Evolutionary conservation across 2,888 invertebrate genomes (phyloP).

Genomic region (Diarsia brunnea): DNA sequence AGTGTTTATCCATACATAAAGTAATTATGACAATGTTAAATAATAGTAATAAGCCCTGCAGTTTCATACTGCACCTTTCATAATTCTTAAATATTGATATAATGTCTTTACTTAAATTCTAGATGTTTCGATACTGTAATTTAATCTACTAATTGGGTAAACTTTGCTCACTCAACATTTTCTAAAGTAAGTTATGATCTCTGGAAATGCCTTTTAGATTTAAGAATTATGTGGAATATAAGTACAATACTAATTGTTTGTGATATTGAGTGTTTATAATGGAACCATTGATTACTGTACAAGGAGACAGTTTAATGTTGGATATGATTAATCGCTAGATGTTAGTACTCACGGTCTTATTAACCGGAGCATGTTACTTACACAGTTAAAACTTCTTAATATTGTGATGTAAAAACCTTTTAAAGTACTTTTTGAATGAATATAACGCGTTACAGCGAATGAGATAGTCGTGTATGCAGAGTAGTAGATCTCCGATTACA

Average conservation of each 20-base stretch:
- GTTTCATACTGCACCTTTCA: slow-evolving; percentile 21
- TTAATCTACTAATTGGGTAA: slow-evolving; percentile 49
- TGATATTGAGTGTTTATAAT: slow-evolving; percentile 76
- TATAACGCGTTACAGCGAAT: slow-evolving; percentile 18
- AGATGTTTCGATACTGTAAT: slow-evolving; percentile 40
- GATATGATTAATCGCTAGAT: slow-evolving; percentile 39
- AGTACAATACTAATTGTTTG: slow-evolving; percentile 79
- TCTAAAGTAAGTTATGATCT: slow-evolving; percentile 80
- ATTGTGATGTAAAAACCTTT: slow-evolving; percentile 33
- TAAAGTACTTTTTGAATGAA: slow-evolving; percentile 37
- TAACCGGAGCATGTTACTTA: slow-evolving; percentile 55
- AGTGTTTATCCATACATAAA: slow-evolving; percentile 20
- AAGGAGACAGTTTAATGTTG: slow-evolving; percentile 46
- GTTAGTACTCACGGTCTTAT: slow-evolving; percentile 49
- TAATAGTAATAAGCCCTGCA: slow-evolving; percentile 20
- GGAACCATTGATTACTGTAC: slow-evolving; percentile 51
- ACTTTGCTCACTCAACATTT: slow-evolving; percentile 67
- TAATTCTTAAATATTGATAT: slow-evolving; percentile 36
- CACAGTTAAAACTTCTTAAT: slow-evolving; percentile 34
- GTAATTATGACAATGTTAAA: slow-evolving; percentile 13
- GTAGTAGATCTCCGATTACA: background rate
- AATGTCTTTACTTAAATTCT: slow-evolving; percentile 35
- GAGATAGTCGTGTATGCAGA: slow-evolving; percentile 10
- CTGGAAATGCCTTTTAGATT: slow-evolving; percentile 84
- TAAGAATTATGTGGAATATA: slow-evolving; percentile 74